These are phyloP conservation scores for Manduca sexta DNA, from an alignment of 1,140 invertebrate species.

Conservation along the genomic window DNA sequence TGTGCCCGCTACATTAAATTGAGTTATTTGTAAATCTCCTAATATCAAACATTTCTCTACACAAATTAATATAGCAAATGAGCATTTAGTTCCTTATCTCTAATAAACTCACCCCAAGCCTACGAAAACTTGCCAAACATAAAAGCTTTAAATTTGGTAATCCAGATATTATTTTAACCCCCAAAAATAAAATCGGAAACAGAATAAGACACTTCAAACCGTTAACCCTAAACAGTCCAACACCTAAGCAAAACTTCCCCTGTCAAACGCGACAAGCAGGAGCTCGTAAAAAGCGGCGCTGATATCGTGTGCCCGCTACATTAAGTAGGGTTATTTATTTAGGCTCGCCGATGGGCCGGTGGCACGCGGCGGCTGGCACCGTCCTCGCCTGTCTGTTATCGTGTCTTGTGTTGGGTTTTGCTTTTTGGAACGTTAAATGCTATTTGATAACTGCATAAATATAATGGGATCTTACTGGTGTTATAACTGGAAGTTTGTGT, in stretches of 20 bases:
- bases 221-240: slow-evolving; percentile 2
- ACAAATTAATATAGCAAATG: too few species aligned
- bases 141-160: too few species aligned
- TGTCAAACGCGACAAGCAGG: slow-evolving; percentile 25
- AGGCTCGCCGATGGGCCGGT: slow-evolving; percentile 37
- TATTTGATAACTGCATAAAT: too few species aligned
- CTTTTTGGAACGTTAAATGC: slow-evolving; percentile 1
- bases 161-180: too few species aligned
- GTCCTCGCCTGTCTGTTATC: slow-evolving; percentile 22
- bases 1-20: slow-evolving; percentile 51
- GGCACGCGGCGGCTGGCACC: slow-evolving; percentile 46
- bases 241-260: slow-evolving; percentile 6
- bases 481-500: too few species aligned
- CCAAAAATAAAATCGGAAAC: too few species aligned
- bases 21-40: slow-evolving; percentile 69
- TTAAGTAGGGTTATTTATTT: slow-evolving; percentile 69
- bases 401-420: slow-evolving; percentile 19
- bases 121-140: too few species aligned
- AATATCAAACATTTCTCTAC: too few species aligned
- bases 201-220: background rate
- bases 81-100: too few species aligned
- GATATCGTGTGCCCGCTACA: slow-evolving; percentile 45
- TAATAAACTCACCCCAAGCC: too few species aligned
- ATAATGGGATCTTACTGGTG: too few species aligned
- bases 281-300: slow-evolving; percentile 42